Percentiles rank a stretch among this genome's conserved stretches.
Conservation (phyloP, 2,113 vertebrate species). For the Corydoras sp. region DNA sequence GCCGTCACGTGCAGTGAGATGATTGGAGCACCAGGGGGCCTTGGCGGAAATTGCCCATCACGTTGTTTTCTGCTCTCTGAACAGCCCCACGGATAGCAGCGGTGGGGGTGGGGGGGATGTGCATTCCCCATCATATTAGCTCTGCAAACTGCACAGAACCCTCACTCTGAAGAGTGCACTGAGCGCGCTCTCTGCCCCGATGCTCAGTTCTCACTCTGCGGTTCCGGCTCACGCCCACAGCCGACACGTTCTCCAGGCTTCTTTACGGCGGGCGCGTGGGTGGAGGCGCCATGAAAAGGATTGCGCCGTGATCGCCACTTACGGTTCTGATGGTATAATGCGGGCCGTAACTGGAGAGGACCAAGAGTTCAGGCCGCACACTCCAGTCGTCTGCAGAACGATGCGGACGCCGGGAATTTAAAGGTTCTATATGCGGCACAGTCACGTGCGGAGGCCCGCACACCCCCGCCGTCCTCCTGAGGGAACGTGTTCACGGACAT, state of each 20-base stretch:
- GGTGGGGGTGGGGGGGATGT: slow-evolving; percentile 22
- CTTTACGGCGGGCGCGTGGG: neutral
- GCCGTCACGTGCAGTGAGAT: slow-evolving; percentile 48
- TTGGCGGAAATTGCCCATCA: slow-evolving; percentile 57
- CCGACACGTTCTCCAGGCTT: neutral
- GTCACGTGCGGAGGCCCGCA: neutral
- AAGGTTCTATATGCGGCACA: too few relatives aligned
- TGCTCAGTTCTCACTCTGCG: neutral
- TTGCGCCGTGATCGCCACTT: too few relatives aligned
- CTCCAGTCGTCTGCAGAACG: too few relatives aligned
- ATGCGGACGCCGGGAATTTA: too few relatives aligned
- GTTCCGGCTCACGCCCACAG: slow-evolving; percentile 19
- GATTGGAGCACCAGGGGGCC: slow-evolving; percentile 46
- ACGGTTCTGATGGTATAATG: too few relatives aligned
- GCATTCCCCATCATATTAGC: slow-evolving; percentile 36
- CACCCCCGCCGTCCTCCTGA: too few relatives aligned
- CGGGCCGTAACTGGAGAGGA: too few relatives aligned
- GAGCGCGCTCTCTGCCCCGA: slow-evolving; percentile 6
- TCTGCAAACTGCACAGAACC: slow-evolving; percentile 20
- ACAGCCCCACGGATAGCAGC: slow-evolving; percentile 37
- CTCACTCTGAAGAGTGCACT: slow-evolving; percentile 23
- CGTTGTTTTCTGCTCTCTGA: slow-evolving; percentile 48
- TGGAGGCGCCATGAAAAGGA: too few relatives aligned
- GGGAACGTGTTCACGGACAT: too few relatives aligned
- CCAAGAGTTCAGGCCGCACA: too few relatives aligned